phyloP scores from a whole-genome alignment of 2,797 vertebrate genomes.

The Pogonophryne albipinna region DNA sequence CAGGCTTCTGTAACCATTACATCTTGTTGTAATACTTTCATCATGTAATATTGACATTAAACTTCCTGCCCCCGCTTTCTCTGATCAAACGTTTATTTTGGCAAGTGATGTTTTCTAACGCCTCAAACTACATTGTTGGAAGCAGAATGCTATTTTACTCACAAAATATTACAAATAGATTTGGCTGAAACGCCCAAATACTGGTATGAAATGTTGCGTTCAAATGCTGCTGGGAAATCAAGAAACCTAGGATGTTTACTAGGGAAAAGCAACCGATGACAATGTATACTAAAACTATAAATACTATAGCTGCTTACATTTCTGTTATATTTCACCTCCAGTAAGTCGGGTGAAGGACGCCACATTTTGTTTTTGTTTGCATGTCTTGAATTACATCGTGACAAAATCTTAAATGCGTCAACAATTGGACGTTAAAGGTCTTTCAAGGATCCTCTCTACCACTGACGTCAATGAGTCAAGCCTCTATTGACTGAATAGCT shows the following conservation, averaged over 20 bases:
- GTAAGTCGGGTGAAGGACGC: too few relatives aligned
- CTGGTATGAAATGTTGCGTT: background rate
- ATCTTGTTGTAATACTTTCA: background rate
- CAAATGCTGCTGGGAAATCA: background rate
- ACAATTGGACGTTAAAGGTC: too few relatives aligned
- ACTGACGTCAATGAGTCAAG: too few relatives aligned
- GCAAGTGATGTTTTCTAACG: background rate
- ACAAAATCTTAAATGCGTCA: too few relatives aligned
- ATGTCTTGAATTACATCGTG: too few relatives aligned
- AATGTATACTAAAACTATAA: too few relatives aligned
- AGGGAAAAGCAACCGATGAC: too few relatives aligned
- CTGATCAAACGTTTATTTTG: background rate
- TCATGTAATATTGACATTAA: conserved; percentile 15
- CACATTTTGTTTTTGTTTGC: too few relatives aligned
- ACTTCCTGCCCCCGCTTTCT: conserved; percentile 3
- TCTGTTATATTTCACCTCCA: too few relatives aligned
- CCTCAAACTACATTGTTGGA: conserved; percentile 1
- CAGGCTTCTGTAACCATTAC: background rate
- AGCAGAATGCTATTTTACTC: background rate
- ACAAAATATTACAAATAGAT: background rate
- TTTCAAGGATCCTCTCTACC: too few relatives aligned
- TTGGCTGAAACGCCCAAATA: conserved; percentile 13
- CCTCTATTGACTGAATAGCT: too few relatives aligned
- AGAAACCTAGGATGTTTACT: background rate
- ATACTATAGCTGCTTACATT: too few relatives aligned